Evolutionary conservation across 2,888 invertebrate species (phyloP).

Genomic region (Habroteleia sp.): DNA sequence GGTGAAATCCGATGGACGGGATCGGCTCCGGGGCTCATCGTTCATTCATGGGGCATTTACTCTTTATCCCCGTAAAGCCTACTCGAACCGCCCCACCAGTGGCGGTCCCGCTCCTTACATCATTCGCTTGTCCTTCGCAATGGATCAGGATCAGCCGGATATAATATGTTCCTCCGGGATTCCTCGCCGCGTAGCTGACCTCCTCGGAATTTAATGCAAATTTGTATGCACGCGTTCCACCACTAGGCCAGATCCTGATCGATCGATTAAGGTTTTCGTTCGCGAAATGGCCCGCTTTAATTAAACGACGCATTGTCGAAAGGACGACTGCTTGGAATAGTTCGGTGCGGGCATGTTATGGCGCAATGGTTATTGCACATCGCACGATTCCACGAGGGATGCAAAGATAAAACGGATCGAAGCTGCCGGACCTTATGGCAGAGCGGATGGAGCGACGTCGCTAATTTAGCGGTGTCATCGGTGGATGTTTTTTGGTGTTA

Average conservation of each 20-base stretch:
- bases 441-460: slow-evolving; percentile 59
- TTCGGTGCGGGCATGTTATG: slow-evolving; percentile 39
- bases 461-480: slow-evolving; percentile 67
- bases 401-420: neutral
- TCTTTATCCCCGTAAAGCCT: slow-evolving; percentile 78
- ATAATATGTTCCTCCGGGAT: slow-evolving; percentile 74
- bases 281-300: neutral
- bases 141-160: slow-evolving; percentile 76
- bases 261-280: slow-evolving; percentile 3
- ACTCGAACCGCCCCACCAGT: slow-evolving; percentile 66
- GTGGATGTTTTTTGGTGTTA: slow-evolving; percentile 49
- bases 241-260: neutral
- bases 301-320: slow-evolving; percentile 1
- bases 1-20: slow-evolving; percentile 71
- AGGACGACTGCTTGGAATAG: slow-evolving; percentile 22
- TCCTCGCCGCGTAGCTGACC: slow-evolving; percentile 67
- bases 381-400: slow-evolving; percentile 46
- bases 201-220: slow-evolving; percentile 24
- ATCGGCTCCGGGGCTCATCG: slow-evolving; percentile 77
- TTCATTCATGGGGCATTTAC: slow-evolving; percentile 81
- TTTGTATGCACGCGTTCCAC: slow-evolving; percentile 28
- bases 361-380: slow-evolving; percentile 53
- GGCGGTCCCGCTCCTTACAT: slow-evolving; percentile 70
- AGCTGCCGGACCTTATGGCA: slow-evolving; percentile 26
- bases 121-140: slow-evolving; percentile 75